Percentiles rank a stretch among this genome's conserved stretches.
These are phyloP conservation scores for Nymphalis c-album DNA, from an alignment of 2,888 invertebrate species.

Conservation along the genomic window DNA sequence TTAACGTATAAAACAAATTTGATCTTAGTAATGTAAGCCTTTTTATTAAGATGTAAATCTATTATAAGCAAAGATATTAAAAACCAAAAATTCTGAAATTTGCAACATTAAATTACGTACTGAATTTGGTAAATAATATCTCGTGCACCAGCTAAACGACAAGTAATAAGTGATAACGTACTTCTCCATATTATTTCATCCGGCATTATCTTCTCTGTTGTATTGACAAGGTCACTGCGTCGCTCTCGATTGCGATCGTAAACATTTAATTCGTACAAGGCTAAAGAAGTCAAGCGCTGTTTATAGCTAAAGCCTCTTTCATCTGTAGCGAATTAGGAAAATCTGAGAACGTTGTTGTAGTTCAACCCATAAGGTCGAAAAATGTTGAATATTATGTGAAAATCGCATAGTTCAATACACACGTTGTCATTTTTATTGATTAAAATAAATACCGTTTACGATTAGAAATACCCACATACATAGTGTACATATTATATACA, in stretches of 20 bases:
- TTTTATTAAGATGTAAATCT: too few relatives aligned
- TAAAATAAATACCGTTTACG: not conserved
- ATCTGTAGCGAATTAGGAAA: slow-evolving; percentile 30
- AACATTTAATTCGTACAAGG: slow-evolving; percentile 46
- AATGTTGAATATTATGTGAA: not conserved
- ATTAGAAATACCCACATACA: not conserved
- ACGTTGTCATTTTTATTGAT: not conserved
- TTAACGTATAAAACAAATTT: too few relatives aligned
- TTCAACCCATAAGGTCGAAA: not conserved
- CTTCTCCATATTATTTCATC: slow-evolving; percentile 50
- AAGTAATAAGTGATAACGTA: slow-evolving; percentile 44
- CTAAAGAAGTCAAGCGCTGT: slow-evolving; percentile 34
- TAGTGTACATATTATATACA: too few relatives aligned
- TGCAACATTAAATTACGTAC: too few relatives aligned
- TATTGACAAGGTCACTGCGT: slow-evolving; percentile 57
- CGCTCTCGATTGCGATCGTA: slow-evolving; percentile 42
- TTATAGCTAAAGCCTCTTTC: slow-evolving; percentile 39
- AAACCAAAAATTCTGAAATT: too few relatives aligned
- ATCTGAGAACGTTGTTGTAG: slow-evolving; percentile 21
- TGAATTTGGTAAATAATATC: too few relatives aligned
- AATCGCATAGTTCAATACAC: not conserved
- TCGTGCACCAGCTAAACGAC: not conserved
- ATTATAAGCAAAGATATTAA: too few relatives aligned
- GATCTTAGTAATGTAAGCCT: too few relatives aligned
- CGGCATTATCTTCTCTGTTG: slow-evolving; percentile 56